Base-by-base conservation (phyloP, 2,113 vertebrate genomes). In the Cyprinodon variegatus region DNA sequence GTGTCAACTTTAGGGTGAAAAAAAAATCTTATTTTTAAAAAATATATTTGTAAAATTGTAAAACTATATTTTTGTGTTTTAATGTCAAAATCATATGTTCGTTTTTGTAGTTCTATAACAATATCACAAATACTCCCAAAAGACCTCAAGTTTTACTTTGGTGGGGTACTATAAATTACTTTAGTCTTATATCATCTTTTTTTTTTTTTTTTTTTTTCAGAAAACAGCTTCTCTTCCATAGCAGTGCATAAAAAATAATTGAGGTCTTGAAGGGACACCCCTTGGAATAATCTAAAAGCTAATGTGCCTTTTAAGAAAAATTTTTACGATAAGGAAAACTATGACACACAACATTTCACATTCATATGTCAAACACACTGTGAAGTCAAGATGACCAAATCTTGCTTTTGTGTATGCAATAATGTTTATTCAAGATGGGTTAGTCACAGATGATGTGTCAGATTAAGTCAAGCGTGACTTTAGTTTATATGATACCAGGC, bases 391-490 rank as follows among this genome's bases (percentile, higher is more conserved):
- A 66, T 8, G 22, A 40, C 11, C 38, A 7, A 11, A 36, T 38
- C 68, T 70, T 38, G 10, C 72, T 65, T 39, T 61, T 61, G 11
- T 14, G 60, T 13, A 10, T 60, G 65, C 20, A 74, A 45, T 45
- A 78, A 65, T 65, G 37, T 57, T 10, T 7, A 68, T 11, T 11
- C 60, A 57, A 71, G 68, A 78, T 60, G 43, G 40, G 48, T 39
- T 13, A 14, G 4, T 83, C 70, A 73, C 39, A 74, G 77, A 83
- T 78, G 38, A 86, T 74, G 64, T 75, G 70, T 72, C 57, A 79
- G 74, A 84, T 76, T 79, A 90, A 72, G 72, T 68, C 80, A 72
- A 79, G 78, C 65, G 38, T 74, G 64, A 85, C 79, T 88, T 83
- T 86, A 81, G 61, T 83, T 83, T 84, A 79, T 81, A 60, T 57